Conservation (phyloP, 2,113 vertebrate species). For the Pachycephala philippinensis region DNA sequence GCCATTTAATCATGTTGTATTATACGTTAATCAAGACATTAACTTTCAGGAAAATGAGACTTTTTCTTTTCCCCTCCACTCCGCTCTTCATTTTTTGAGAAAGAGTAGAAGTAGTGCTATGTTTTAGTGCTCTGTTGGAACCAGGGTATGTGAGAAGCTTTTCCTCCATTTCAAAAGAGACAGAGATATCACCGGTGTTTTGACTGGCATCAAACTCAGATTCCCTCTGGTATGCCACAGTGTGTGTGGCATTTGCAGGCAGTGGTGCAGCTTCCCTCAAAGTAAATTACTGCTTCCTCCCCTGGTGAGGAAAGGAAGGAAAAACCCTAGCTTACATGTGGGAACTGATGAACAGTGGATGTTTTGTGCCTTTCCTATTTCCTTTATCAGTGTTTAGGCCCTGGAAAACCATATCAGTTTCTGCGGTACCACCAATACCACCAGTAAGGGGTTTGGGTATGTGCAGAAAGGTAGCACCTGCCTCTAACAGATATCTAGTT, state of each 20-base stretch:
- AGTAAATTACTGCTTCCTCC: neutral
- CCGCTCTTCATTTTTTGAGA: neutral
- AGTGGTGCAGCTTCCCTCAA: neutral
- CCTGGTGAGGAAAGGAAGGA: neutral
- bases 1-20: neutral
- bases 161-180: neutral
- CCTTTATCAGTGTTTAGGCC: neutral
- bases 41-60: neutral
- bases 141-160: neutral
- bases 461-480: neutral
- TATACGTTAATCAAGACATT: neutral
- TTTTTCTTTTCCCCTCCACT: neutral
- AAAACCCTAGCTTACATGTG: neutral
- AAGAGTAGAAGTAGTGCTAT: rapidly evolving
- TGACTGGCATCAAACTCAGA: neutral
- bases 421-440: neutral
- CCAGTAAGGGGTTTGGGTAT: neutral
- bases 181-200: neutral
- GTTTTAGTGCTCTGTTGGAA: neutral
- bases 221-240: neutral
- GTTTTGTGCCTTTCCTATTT: neutral
- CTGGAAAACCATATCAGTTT: neutral
- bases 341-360: neutral
- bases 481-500: neutral
- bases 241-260: neutral